Conservation (phyloP, 2,797 vertebrate species). For the Microchirus variegatus region DNA sequence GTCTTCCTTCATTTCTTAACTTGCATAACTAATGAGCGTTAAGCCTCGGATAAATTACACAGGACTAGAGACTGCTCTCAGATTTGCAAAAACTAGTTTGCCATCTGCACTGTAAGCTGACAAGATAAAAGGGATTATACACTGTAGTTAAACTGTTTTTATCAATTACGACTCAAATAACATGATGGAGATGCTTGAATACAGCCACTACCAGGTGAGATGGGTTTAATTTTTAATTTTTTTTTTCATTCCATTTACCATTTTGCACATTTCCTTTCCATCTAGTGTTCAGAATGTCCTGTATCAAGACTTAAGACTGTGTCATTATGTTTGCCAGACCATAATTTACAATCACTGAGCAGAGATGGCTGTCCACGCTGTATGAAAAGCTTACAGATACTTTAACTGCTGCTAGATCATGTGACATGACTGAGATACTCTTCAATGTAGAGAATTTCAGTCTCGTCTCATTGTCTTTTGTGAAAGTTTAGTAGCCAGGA, state of each 20-base stretch:
- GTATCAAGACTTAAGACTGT: neutral
- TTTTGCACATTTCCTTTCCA: neutral
- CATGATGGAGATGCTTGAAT: conserved; percentile 99
- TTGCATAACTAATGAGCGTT: conserved; percentile 91
- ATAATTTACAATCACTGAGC: no score
- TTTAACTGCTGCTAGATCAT: no score
- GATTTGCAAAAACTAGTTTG: conserved; percentile 56
- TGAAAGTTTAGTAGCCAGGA: neutral
- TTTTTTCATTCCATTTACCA: neutral
- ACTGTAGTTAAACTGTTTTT: conserved; percentile 29
- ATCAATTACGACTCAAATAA: conserved; percentile 42
- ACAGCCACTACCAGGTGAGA: conserved; percentile 98
- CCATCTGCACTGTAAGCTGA: conserved; percentile 35
- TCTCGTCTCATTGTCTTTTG: neutral
- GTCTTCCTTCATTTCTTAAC: conserved; percentile 83
- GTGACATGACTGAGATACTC: neutral
- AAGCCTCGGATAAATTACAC: conserved; percentile 84
- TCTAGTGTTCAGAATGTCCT: neutral
- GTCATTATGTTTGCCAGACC: no score
- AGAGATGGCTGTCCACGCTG: no score
- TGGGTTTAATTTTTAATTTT: conserved; percentile 1
- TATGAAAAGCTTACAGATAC: no score
- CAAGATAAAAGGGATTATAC: conserved; percentile 72
- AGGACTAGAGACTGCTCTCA: conserved; percentile 65
- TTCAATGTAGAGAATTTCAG: neutral